Percentiles rank a stretch among this genome's conserved stretches.
Evolutionary conservation across 2,888 invertebrate genomes (phyloP).

Genomic region (Malthinus flaveolus): DNA sequence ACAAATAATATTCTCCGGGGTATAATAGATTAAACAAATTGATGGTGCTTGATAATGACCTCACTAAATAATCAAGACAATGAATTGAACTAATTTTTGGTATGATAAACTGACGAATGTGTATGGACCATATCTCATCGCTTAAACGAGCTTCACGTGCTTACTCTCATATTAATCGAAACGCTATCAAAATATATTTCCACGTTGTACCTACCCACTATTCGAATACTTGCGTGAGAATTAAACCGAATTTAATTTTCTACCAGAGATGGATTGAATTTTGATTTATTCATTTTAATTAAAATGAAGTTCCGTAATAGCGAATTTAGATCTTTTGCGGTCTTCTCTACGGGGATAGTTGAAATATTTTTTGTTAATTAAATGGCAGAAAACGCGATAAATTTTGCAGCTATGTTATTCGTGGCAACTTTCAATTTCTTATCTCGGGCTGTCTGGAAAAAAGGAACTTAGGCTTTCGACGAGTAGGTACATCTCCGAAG

Average conservation of each 20-base stretch:
- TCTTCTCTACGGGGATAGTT: too few species aligned
- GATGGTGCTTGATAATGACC: conserved; percentile 14
- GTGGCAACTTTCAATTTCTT: too few species aligned
- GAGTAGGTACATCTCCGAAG: too few species aligned
- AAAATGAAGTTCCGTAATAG: too few species aligned
- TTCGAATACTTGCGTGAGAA: conserved; percentile 38
- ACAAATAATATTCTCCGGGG: conserved; percentile 3
- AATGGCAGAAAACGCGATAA: too few species aligned
- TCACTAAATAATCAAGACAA: conserved; percentile 43
- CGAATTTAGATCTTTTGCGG: too few species aligned
- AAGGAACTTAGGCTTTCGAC: too few species aligned
- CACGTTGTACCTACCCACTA: conserved; percentile 6
- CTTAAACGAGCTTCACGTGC: conserved; percentile 48
- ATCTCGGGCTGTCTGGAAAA: too few species aligned
- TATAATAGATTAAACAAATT: conserved; percentile 6
- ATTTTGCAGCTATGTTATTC: too few species aligned
- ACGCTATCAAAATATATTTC: conserved; percentile 40
- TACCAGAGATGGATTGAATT: conserved; percentile 6
- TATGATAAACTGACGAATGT: conserved; percentile 43
- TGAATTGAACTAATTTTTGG: conserved; percentile 44
- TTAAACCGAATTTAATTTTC: conserved; percentile 22
- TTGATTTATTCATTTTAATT: conserved; percentile 1
- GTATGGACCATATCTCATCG: conserved; percentile 45
- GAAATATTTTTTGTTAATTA: too few species aligned
- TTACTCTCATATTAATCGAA: conserved; percentile 52